A percentile compares a stretch with the other conserved stretches of the same genome.
Evolutionary conservation across 2,888 invertebrate species (phyloP).

Genomic region (Scrobipalpa costella): DNA sequence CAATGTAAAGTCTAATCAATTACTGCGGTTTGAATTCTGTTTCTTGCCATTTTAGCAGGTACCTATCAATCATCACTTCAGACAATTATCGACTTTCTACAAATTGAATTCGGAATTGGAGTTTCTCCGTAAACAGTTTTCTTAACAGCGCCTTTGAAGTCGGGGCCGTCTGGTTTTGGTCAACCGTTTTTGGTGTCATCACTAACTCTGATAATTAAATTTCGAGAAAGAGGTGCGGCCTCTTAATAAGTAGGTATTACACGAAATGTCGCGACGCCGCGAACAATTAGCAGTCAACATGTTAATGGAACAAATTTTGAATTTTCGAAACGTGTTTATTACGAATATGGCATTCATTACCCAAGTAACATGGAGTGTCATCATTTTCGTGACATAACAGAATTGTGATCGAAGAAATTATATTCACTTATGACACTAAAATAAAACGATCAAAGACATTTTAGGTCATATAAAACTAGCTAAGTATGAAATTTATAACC

Average conservation of each 20-base stretch:
- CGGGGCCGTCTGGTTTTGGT: constrained; percentile 53
- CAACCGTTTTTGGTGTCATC: constrained; percentile 65
- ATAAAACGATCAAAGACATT: no score
- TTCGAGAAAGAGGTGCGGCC: constrained; percentile 66
- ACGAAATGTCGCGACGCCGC: constrained; percentile 64
- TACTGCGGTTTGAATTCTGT: constrained; percentile 40
- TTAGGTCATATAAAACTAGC: not conserved
- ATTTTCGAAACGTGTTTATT: constrained; percentile 53
- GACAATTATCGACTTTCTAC: constrained; percentile 69
- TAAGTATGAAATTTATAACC: not conserved
- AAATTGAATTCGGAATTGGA: constrained; percentile 60
- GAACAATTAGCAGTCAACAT: constrained; percentile 72
- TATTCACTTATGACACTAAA: not conserved
- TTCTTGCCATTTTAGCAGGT: constrained; percentile 49
- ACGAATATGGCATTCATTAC: constrained; percentile 45
- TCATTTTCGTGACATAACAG: not conserved
- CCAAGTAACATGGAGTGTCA: constrained; percentile 32
- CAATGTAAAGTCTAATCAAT: constrained; percentile 66
- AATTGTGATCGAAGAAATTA: constrained; percentile 1
- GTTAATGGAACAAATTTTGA: constrained; percentile 72
- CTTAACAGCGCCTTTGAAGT: constrained; percentile 55
- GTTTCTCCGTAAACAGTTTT: constrained; percentile 59
- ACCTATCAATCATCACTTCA: constrained; percentile 42
- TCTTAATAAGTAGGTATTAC: constrained; percentile 75
- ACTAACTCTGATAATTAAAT: constrained; percentile 76